Conservation (phyloP, 2,113 vertebrate species). For the Rhabdornis inornatus region DNA sequence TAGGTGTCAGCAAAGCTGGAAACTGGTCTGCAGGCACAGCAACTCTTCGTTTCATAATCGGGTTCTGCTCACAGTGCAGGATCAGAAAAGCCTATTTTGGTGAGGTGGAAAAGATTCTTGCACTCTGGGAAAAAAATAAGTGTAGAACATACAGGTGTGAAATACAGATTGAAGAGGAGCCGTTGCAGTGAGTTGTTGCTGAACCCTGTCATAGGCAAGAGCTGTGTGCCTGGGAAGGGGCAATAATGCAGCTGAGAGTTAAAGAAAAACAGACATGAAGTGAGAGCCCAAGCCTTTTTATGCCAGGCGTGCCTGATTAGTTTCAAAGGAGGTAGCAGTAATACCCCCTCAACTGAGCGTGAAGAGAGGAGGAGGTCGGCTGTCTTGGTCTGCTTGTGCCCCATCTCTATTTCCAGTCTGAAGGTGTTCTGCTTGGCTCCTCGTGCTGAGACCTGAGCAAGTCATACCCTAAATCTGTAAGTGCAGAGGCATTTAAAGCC, state of each 20-base stretch:
- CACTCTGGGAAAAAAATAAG: not conserved
- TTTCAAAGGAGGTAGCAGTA: not conserved
- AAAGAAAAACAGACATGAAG: not conserved
- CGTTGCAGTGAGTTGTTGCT: not conserved
- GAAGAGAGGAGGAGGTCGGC: not conserved
- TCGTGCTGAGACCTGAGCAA: not conserved
- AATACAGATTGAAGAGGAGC: not conserved
- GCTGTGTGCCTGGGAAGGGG: not conserved
- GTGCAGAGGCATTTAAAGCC: not conserved
- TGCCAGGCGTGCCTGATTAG: not conserved
- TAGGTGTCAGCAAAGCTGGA: not conserved
- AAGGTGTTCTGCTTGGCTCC: not conserved
- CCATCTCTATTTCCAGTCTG: not conserved
- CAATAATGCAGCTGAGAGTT: not conserved
- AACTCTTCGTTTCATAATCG: not conserved
- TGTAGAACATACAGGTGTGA: not conserved
- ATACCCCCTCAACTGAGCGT: not conserved
- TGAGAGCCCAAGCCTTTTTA: not conserved
- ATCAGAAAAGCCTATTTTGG: not conserved
- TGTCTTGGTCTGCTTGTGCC: not conserved
- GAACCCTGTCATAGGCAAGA: not conserved
- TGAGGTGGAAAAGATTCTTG: not conserved
- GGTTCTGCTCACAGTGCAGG: not conserved
- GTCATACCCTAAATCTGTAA: not conserved
- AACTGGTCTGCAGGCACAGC: not conserved